These are phyloP conservation scores for Molossus alvarezi DNA, from an alignment of 2,797 vertebrate species.

Conservation along the genomic window DNA sequence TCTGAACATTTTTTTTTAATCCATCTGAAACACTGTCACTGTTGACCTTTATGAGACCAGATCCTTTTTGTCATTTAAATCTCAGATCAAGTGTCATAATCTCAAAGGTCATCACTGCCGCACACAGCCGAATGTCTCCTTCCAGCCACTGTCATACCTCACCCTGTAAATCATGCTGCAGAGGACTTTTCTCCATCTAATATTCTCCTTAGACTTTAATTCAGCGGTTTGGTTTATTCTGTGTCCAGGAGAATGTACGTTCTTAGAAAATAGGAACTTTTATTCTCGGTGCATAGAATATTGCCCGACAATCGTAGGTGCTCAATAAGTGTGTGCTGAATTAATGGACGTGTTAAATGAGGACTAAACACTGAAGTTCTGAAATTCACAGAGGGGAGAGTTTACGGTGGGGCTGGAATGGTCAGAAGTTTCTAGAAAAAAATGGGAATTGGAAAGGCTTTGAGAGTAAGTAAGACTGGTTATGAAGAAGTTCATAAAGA, in stretches of 20 bases:
- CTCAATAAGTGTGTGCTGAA: neutral
- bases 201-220: neutral
- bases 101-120: neutral
- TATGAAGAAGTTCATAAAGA: neutral
- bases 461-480: neutral
- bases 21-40: neutral
- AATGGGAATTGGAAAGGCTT: neutral
- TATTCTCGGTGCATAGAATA: neutral
- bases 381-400: neutral
- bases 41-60: neutral
- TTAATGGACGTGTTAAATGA: neutral
- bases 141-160: neutral
- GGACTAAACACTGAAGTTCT: neutral
- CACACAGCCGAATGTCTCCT: neutral
- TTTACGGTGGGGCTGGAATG: neutral
- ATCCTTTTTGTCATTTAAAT: neutral
- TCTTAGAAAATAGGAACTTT: neutral
- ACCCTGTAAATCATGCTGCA: neutral
- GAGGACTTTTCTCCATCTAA: neutral
- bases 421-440: neutral
- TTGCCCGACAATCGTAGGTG: neutral
- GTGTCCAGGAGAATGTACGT: neutral
- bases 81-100: neutral
- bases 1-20: neutral
- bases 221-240: neutral